These are phyloP conservation scores for Diaprepes abbreviatus DNA, from an alignment of 2,888 invertebrate species.

Conservation along the genomic window DNA sequence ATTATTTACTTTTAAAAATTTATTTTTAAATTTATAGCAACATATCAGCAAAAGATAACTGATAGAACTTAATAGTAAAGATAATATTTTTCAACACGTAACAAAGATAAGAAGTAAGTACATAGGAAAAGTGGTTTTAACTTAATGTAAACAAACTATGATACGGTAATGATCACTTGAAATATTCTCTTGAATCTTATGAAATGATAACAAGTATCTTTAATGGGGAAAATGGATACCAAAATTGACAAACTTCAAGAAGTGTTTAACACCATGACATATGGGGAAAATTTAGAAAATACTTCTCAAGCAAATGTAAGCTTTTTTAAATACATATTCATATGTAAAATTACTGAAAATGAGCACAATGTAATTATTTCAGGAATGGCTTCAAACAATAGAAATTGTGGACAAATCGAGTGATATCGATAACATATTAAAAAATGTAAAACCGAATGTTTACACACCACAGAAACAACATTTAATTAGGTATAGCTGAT, in stretches of 20 bases:
- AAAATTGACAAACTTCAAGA: conserved; percentile 46
- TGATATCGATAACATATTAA: conserved; percentile 49
- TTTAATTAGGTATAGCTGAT: conserved; percentile 24
- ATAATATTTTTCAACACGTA: too few relatives aligned
- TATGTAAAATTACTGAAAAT: too few relatives aligned
- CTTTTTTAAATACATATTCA: too few relatives aligned
- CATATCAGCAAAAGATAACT: too few relatives aligned
- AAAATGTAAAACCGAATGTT: conserved; percentile 51
- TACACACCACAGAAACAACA: conserved; percentile 3
- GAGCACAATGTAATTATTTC: conserved; percentile 43
- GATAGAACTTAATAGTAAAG: too few relatives aligned
- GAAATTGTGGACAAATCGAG: conserved; percentile 51
- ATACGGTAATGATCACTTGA: not conserved
- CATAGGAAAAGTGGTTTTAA: too few relatives aligned
- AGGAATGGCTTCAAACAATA: conserved; percentile 60
- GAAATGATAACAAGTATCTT: conserved; percentile 7
- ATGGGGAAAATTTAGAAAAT: conserved; percentile 58
- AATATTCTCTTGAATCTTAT: not conserved
- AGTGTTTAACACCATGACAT: conserved; percentile 61
- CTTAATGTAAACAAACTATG: too few relatives aligned
- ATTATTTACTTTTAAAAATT: too few relatives aligned
- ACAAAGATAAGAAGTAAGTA: too few relatives aligned
- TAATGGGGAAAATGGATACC: conserved; percentile 26
- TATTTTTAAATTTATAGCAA: too few relatives aligned
- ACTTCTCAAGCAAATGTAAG: conserved; percentile 57